Base-by-base conservation (phyloP, 2,888 invertebrate species). In the Brachyopa scutellaris region DNA sequence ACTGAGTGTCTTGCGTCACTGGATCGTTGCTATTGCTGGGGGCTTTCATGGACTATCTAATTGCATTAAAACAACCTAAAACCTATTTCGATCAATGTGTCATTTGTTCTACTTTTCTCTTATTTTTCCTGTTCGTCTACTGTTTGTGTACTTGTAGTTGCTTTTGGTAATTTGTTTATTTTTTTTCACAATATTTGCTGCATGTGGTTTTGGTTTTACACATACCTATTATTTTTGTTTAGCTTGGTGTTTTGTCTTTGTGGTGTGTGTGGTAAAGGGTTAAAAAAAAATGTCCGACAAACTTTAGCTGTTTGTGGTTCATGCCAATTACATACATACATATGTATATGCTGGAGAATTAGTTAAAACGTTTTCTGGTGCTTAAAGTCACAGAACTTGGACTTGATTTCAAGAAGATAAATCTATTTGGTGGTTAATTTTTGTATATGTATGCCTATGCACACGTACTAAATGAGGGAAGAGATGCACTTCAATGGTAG, bases 41-140 rank as follows among this genome's bases (percentile, higher is more conserved):
- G 77, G 82, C 66, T 77, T 66, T 77, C 70, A 61, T 13, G 66
- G 40, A 49, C 47, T 62, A 66, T 77, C 77, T 76, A 82, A 82
- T 77, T 82, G 64, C 64, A 55, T 61, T 64, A 67, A 82, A 59
- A n/a, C n/a, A 42, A 26, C 29, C 33, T 57, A 15, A 73, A 79
- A 53, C 61, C 59, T 59, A 49, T 55, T 57, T 45, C 69, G 8
- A 62, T 70, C 31, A 45, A 17, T 62, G 74, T 73, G 67, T 51
- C 67, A 67, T 67, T 13, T 69, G 79, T 61, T 57, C 53, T 66
- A 70, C 61, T 49, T 74, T 64, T 26, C 29, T 33, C 26, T 8
- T 17, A 5, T 47, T 17, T 74, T 53, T 15, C 29, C 23, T 61
- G 0, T 64, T 1, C 9, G 7, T 26, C 3, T 13, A 1, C 1